Evolutionary conservation across 2,888 invertebrate genomes (phyloP).

Genomic region (Andrena dorsata): DNA sequence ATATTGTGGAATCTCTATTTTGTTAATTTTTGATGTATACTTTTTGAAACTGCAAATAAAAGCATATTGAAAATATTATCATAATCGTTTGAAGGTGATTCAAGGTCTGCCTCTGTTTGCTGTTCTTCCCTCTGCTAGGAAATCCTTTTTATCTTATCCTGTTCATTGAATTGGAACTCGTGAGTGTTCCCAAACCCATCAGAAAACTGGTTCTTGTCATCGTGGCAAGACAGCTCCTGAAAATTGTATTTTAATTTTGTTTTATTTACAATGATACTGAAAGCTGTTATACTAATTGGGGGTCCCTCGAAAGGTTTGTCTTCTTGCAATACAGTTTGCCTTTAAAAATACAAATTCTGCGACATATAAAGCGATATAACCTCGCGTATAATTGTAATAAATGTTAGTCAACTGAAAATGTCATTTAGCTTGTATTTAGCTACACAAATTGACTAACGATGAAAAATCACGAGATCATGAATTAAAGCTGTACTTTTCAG

Average conservation of each 20-base stretch:
- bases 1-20: conserved; percentile 34
- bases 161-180: conserved; percentile 17
- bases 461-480: conserved; percentile 29
- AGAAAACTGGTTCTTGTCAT: conserved; percentile 1
- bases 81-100: not conserved
- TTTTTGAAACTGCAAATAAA: conserved; percentile 24
- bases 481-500: conserved; percentile 86
- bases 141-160: conserved; percentile 38
- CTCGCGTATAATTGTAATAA: conserved; percentile 12
- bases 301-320: conserved; percentile 96
- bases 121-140: conserved; percentile 10
- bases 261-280: conserved; percentile 86
- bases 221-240: not conserved
- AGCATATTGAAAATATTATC: not conserved
- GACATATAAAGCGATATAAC: conserved; percentile 9
- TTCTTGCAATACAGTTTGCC: conserved; percentile 16
- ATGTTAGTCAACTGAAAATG: not conserved
- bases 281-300: conserved; percentile 96
- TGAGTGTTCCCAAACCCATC: conserved; percentile 48
- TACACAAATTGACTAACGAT: not conserved
- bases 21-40: conserved; percentile 31
- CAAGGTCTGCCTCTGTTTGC: not conserved
- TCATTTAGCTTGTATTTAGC: not conserved
- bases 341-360: conserved; percentile 1
- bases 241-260: conserved; percentile 1